Evolutionary conservation across 2,797 vertebrate genomes (phyloP), one percentile per base, ranked within the genome.

Genomic region (Gallirallus australis): DNA sequence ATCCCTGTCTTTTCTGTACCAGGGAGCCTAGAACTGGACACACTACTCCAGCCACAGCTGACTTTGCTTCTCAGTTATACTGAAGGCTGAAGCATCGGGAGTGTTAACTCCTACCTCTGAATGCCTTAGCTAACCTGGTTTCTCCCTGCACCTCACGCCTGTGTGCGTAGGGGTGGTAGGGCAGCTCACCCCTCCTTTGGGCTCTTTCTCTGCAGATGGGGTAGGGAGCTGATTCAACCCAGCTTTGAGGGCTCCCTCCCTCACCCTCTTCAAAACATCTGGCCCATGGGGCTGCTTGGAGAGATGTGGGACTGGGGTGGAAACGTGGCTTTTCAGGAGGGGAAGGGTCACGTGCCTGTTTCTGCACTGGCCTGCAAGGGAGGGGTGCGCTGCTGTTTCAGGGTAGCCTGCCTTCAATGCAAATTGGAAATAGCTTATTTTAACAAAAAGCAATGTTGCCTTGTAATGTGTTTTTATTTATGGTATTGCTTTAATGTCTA

Each of bases 111-210:
- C 56, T 50, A 3, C 27, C 48, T 88, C 31, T 4, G 1, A n/a
- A 50, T 23, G 45, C 27, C 50, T 31, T n/a, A 84, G 33, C 9
- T 70, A 63, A 7, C 19, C 28, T 53, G 24, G 5, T 61, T 91
- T 47, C 57, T 65, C 27, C 35, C 7, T 0, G 0, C 7, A 28
- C 48, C 17, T 30, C 69, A 16, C 2, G 2, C 31, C 23, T 33
- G 39, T 6, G 0, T 1, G 0, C 8, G 37, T 60, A 40, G 9
- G 11, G 3, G 4, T n/a, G 6, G 6, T 68, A 64, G 40, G 60
- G 25, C 24, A 57, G 15, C 33, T 85, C 9, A 4, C 13, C 42
- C 37, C 28, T 63, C 33, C 28, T 37, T 24, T 64, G 50, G 11
- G 21, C 65, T 56, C 35, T 39, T 53, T 64, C n/a, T 86, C 27